Base-by-base conservation (phyloP, 2,888 invertebrate species). In the Ectemnius cavifrons region DNA sequence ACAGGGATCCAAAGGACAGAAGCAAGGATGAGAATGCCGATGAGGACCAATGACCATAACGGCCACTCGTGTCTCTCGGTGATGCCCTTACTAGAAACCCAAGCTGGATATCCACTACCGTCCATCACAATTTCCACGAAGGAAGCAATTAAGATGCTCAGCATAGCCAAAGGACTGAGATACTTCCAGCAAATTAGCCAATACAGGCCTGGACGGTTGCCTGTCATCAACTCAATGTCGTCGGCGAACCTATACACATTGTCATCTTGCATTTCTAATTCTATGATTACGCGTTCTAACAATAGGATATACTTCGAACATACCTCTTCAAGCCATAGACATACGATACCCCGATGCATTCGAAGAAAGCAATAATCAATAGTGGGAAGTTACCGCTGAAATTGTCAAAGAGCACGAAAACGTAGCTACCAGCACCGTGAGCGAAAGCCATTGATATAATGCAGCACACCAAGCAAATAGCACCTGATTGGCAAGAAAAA, bases 161-260 rank as follows among this genome's bases (percentile, higher is more conserved):
- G 91, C 97, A 98, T 97, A 0, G 97, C 97, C 71, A 95, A 88
- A 0, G 98, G 98, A 1, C 97, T 97, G 13, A 98, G 92, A 89
- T 97, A 98, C 90, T 98, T 97, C 98, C 98, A 98, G 91, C 97
- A 98, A 82, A 97, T 94, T 88, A 97, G 92, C 98, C 98, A 98
- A 91, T 97, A 98, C 46, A 96, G 92, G 0, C 96, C 95, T 0
- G 98, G 97, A 27, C 97, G 93, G 61, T 94, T 94, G 2, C 98
- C 98, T 0, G 97, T 98, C 98, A 98, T 98, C 91, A 97, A 93
- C 91, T 98, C 97, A 77, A 98, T 97, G 90, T 98, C 98, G 88
- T 98, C 97, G 3, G 97, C 96, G 89, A 98, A 98, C 91, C 97
- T 97, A n/a, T n/a, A 14, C 23, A 73, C 28, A 13, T 52, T 52